Percentiles rank a stretch among this genome's conserved stretches.
These are phyloP conservation scores for Drosophila arawakana DNA, from an alignment of 1,140 invertebrate species.

Conservation along the genomic window DNA sequence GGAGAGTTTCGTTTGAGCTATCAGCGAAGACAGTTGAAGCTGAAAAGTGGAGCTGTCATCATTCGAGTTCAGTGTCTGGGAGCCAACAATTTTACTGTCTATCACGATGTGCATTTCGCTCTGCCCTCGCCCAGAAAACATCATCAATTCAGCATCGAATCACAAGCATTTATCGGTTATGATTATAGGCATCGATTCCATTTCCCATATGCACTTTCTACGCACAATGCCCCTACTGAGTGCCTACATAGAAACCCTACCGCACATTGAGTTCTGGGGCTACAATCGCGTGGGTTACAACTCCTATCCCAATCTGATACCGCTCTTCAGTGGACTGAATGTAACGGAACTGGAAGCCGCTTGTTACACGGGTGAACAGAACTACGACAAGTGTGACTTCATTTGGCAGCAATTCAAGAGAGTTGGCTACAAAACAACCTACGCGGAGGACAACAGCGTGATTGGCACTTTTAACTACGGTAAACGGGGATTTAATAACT, in stretches of 20 bases:
- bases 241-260: conserved; percentile 86
- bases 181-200: conserved; percentile 92
- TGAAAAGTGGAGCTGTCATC: neutral
- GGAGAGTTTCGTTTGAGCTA: neutral
- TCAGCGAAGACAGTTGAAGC: neutral
- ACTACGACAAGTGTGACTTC: conserved; percentile 17
- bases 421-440: conserved; percentile 45
- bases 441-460: conserved; percentile 39
- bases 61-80: conserved; percentile 8
- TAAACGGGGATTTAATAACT: neutral
- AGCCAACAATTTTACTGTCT: neutral
- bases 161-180: conserved; percentile 86
- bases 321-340: conserved; percentile 88
- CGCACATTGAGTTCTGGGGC: conserved; percentile 89
- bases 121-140: neutral
- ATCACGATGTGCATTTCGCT: conserved; percentile 38
- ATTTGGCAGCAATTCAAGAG: conserved; percentile 47
- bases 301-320: conserved; percentile 91
- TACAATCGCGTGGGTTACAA: conserved; percentile 93
- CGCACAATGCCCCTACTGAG: conserved; percentile 90
- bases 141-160: conserved; percentile 8
- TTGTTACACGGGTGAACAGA: conserved; percentile 85
- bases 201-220: conserved; percentile 93
- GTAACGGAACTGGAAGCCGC: conserved; percentile 85
- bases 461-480: conserved; percentile 19